Conservation (phyloP, 2,797 vertebrate genomes). For the Melanotaenia nigrans region DNA sequence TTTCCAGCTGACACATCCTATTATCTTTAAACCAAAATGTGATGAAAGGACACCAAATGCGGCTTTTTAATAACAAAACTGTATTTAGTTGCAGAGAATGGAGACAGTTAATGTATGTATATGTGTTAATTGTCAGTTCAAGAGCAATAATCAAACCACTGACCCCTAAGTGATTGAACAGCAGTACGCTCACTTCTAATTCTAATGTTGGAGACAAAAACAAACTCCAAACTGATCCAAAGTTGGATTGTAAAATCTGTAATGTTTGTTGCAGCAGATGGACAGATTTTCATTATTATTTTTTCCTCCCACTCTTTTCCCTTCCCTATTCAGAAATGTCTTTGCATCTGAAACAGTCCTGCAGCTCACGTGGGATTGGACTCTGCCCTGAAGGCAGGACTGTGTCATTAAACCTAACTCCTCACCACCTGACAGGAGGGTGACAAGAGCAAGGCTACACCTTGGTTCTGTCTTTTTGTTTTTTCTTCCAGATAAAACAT, state of each 20-base stretch:
- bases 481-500: constrained; percentile 28
- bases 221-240: background rate
- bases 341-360: constrained; percentile 42
- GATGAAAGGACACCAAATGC: background rate
- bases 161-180: background rate
- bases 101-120: background rate
- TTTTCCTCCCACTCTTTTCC: constrained; percentile 15
- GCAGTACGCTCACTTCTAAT: no score
- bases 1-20: background rate
- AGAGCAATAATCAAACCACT: background rate
- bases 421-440: constrained; percentile 33
- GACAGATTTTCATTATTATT: constrained; percentile 3
- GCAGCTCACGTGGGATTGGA: constrained; percentile 17
- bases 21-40: background rate
- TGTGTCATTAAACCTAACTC: constrained; percentile 63
- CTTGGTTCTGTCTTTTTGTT: constrained; percentile 26
- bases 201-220: background rate
- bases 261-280: background rate
- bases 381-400: constrained; percentile 48
- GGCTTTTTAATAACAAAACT: background rate
- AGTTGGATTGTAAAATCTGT: background rate
- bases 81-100: background rate
- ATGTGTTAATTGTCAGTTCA: background rate
- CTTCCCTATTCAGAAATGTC: constrained; percentile 34
- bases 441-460: constrained; percentile 31